A percentile compares a stretch with the other conserved stretches of the same genome.
Evolutionary conservation across 2,113 vertebrate genomes (phyloP).

Genomic region (Vanacampus margaritifer): DNA sequence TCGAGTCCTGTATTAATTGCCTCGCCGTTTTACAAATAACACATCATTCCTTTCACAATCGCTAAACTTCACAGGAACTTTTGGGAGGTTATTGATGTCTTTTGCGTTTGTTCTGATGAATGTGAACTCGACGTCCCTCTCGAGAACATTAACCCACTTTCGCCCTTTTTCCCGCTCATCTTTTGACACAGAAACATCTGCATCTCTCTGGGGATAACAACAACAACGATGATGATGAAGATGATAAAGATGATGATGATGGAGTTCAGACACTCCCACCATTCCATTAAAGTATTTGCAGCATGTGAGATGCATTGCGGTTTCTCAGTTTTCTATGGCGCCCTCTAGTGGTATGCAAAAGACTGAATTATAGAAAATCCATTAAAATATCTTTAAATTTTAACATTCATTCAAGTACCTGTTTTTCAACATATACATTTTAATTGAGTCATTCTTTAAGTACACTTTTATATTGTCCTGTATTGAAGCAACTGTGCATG

Average conservation of each 20-base stretch:
- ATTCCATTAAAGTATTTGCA: constrained; percentile 23
- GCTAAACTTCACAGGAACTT: constrained; percentile 8
- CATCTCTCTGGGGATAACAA: constrained; percentile 2
- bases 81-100: constrained; percentile 5
- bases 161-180: not conserved
- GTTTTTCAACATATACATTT: too few relatives aligned
- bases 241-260: not conserved
- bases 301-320: constrained; percentile 30
- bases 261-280: constrained; percentile 27
- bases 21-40: not conserved
- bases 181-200: constrained; percentile 4
- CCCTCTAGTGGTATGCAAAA: too few relatives aligned
- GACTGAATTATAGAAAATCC: too few relatives aligned
- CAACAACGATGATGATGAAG: not conserved
- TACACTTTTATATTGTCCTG: not conserved
- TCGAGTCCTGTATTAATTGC: not conserved
- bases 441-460: not conserved
- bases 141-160: constrained; percentile 23
- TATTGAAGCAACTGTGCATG: too few relatives aligned
- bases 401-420: too few relatives aligned
- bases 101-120: constrained; percentile 16
- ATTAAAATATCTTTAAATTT: too few relatives aligned
- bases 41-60: not conserved
- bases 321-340: too few relatives aligned
- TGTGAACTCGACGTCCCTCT: constrained; percentile 7